phyloP scores from a whole-genome alignment of 2,888 invertebrate genomes.

The Plebejus melissa region DNA sequence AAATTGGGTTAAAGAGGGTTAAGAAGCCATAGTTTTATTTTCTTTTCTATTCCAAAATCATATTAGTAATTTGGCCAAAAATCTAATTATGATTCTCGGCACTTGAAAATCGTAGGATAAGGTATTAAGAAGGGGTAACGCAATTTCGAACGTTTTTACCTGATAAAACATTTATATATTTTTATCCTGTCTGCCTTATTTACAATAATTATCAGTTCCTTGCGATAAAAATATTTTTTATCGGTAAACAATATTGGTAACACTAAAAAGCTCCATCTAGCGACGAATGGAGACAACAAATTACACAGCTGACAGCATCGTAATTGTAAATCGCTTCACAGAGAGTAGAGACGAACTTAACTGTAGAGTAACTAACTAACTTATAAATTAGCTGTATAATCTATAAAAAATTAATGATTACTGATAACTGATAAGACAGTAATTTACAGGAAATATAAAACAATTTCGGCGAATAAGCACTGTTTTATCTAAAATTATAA shows the following conservation, averaged over 20 bases:
- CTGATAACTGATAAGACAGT: background rate
- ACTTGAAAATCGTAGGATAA: too few relatives aligned
- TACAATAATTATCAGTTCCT: background rate
- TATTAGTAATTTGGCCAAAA: too few relatives aligned
- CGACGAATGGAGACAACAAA: background rate
- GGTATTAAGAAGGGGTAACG: background rate
- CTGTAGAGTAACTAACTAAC: background rate
- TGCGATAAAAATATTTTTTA: background rate
- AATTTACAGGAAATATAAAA: background rate
- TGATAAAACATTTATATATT: too few relatives aligned
- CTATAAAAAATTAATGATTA: background rate
- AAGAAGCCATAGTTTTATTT: too few relatives aligned
- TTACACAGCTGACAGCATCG: background rate
- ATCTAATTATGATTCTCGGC: too few relatives aligned
- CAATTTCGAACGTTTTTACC: background rate
- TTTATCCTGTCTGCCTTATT: background rate
- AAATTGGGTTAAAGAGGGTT: too few relatives aligned
- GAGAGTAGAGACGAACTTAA: background rate
- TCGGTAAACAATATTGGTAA: background rate
- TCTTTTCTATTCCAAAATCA: too few relatives aligned
- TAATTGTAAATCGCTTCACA: background rate
- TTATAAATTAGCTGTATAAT: background rate
- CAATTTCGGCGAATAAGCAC: background rate
- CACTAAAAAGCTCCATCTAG: background rate
- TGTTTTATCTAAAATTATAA: constrained; percentile 40